phyloP scores from a whole-genome alignment of 2,113 vertebrate genomes.

The Phalacrocorax carbo region DNA sequence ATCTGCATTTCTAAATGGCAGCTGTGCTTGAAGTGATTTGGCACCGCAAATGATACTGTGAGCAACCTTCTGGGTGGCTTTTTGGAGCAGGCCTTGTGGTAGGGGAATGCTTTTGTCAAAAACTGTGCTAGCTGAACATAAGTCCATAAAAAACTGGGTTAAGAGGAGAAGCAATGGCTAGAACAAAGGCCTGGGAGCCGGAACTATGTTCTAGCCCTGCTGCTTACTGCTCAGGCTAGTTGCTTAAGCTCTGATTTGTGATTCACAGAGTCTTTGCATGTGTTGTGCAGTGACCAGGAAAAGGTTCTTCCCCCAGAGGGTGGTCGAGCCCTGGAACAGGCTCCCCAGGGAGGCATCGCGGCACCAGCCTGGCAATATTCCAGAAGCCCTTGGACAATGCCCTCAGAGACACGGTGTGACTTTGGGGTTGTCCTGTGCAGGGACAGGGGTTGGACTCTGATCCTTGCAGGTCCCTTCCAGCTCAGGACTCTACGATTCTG shows the following conservation, averaged over 20 bases:
- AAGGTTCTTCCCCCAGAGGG: too few species aligned
- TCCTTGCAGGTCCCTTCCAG: too few species aligned
- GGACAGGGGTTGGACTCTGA: too few species aligned
- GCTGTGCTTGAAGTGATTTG: neutral
- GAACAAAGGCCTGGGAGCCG: neutral
- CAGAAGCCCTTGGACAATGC: too few species aligned
- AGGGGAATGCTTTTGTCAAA: neutral
- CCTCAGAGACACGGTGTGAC: too few species aligned
- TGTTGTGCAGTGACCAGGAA: neutral
- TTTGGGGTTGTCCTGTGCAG: too few species aligned
- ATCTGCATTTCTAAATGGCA: neutral
- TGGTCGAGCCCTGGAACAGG: too few species aligned
- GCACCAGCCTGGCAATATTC: too few species aligned
- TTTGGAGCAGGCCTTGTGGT: neutral
- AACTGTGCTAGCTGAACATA: neutral
- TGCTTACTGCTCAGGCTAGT: neutral
- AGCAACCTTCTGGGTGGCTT: neutral
- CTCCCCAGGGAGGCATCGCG: too few species aligned
- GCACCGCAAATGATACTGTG: neutral
- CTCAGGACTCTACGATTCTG: too few species aligned
- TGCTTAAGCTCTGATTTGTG: neutral
- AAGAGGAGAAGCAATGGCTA: neutral
- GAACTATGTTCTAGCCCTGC: neutral
- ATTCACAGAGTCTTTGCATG: neutral
- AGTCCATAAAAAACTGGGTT: neutral